These are phyloP conservation scores for Zaprionus lachaisei DNA, from an alignment of 1,140 invertebrate genomes.

Conservation along the genomic window DNA sequence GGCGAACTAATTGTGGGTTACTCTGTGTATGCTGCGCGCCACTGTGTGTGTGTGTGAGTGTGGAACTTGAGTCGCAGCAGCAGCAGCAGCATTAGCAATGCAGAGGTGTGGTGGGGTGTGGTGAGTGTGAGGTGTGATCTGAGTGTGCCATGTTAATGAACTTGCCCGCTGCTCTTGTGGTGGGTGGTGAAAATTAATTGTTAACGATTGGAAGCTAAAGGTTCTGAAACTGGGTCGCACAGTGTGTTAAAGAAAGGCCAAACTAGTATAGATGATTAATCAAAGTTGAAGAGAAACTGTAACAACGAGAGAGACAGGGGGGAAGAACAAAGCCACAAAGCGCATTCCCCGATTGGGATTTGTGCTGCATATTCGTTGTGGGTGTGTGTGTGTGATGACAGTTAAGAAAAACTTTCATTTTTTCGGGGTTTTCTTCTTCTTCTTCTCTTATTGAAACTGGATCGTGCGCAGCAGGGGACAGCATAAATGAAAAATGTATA, in stretches of 20 bases:
- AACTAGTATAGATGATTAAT: conserved; percentile 6
- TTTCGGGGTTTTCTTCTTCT: conserved; percentile 2
- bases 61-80: conserved; percentile 47
- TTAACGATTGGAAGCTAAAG: not conserved
- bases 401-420: conserved; percentile 39
- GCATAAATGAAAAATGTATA: conserved; percentile 43
- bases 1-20: conserved; percentile 76
- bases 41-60: conserved; percentile 26
- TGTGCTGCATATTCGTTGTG: conserved; percentile 9
- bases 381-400: conserved; percentile 19
- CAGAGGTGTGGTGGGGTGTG: conserved; percentile 30
- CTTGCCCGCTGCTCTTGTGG: conserved; percentile 13
- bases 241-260: not conserved
- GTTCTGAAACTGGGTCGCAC: conserved; percentile 41
- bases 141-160: conserved; percentile 46
- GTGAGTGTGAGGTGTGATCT: conserved; percentile 30
- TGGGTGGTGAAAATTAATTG: conserved; percentile 28
- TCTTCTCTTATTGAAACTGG: conserved; percentile 39
- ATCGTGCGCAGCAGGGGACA: conserved; percentile 42
- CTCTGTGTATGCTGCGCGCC: conserved; percentile 37
- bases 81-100: not conserved
- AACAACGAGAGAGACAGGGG: not conserved
- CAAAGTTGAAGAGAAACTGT: conserved; percentile 6
- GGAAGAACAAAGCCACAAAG: conserved; percentile 28
- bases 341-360: conserved; percentile 10